phyloP scores from a whole-genome alignment of 1,140 invertebrate genomes.

The Monochamus saltuarius region DNA sequence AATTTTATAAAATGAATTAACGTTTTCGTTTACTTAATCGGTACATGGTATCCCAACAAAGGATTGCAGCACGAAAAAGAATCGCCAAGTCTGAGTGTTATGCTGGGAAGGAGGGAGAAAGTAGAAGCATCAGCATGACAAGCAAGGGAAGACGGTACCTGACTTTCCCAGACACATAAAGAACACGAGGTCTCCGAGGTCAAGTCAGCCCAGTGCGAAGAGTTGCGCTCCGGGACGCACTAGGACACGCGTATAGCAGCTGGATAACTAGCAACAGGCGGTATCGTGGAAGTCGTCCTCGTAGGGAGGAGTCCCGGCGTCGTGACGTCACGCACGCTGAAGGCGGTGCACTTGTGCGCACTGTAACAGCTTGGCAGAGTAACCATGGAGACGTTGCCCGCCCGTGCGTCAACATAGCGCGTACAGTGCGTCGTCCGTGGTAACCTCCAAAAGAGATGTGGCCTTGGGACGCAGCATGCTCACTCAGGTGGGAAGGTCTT shows the following conservation, averaged over 20 bases:
- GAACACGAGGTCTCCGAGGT: slow-evolving; percentile 22
- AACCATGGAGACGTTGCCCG: slow-evolving; percentile 43
- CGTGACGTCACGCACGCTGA: slow-evolving; percentile 44
- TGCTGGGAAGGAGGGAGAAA: too few relatives aligned
- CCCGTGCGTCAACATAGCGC: slow-evolving; percentile 36
- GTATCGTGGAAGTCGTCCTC: slow-evolving; percentile 38
- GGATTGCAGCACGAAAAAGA: too few relatives aligned
- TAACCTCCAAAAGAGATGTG: slow-evolving; percentile 37
- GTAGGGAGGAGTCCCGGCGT: slow-evolving; percentile 41
- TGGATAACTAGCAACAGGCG: slow-evolving; percentile 52
- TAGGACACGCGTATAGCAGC: slow-evolving; percentile 37
- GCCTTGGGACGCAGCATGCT: slow-evolving; percentile 35
- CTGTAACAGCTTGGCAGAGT: slow-evolving; percentile 38
- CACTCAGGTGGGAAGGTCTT: slow-evolving; percentile 11
- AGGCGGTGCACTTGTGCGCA: slow-evolving; percentile 49
- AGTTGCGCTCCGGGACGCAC: slow-evolving; percentile 20
- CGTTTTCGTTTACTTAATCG: too few relatives aligned
- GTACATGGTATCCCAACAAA: too few relatives aligned
- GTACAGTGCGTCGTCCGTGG: slow-evolving; percentile 45
- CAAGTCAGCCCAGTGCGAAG: slow-evolving; percentile 18
- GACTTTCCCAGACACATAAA: slow-evolving; percentile 38
- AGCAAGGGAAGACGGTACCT: slow-evolving; percentile 28
- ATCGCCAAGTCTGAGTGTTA: too few relatives aligned
- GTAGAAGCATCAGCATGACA: slow-evolving; percentile 3
- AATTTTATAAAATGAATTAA: too few relatives aligned